Conservation (phyloP, 2,888 invertebrate genomes). For the Eulithis prunata region DNA sequence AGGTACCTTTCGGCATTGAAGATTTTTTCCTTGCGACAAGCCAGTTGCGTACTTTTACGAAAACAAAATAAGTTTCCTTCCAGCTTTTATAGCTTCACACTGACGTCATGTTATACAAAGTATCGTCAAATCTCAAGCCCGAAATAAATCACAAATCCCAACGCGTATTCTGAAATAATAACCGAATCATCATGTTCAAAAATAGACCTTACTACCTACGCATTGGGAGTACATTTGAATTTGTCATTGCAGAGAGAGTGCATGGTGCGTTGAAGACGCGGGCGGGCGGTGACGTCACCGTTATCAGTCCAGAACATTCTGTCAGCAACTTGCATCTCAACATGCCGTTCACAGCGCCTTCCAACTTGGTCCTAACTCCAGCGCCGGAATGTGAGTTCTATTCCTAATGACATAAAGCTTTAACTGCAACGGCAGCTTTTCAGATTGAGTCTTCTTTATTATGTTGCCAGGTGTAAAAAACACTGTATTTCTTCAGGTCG, state of each 20-base stretch:
- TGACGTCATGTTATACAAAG: slow-evolving; percentile 23
- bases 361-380: slow-evolving; percentile 77
- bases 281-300: slow-evolving; percentile 74
- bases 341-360: slow-evolving; percentile 72
- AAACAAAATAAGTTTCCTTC: not conserved
- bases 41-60: slow-evolving; percentile 7
- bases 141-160: slow-evolving; percentile 39
- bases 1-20: slow-evolving; percentile 19
- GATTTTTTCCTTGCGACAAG: slow-evolving; percentile 13
- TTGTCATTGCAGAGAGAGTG: slow-evolving; percentile 68
- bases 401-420: not conserved
- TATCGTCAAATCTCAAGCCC: slow-evolving; percentile 32
- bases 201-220: slow-evolving; percentile 32
- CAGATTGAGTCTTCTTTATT: too few species aligned
- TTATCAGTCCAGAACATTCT: slow-evolving; percentile 66
- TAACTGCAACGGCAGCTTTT: not conserved
- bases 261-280: slow-evolving; percentile 66
- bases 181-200: slow-evolving; percentile 32
- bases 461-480: not conserved
- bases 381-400: slow-evolving; percentile 77
- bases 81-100: not conserved
- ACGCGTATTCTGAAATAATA: slow-evolving; percentile 34
- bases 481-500: slow-evolving; percentile 69
- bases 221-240: slow-evolving; percentile 21
- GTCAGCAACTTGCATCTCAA: slow-evolving; percentile 70